Conservation (phyloP, 2,113 vertebrate genomes). For the Plecturocebus donacophilus region DNA sequence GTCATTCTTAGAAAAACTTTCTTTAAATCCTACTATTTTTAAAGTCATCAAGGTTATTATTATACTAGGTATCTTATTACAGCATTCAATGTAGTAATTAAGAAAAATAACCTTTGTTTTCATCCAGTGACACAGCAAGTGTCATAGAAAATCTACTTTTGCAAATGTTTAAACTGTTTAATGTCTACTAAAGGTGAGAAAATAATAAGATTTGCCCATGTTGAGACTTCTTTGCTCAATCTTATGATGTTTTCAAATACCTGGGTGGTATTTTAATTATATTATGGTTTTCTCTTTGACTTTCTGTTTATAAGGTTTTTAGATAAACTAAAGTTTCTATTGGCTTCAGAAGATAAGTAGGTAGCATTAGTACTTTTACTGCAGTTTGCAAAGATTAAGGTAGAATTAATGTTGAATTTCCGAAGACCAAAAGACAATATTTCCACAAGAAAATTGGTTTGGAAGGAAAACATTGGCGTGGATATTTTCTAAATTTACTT, state of each 20-base stretch:
- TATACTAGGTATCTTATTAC: background rate
- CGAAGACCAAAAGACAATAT: background rate
- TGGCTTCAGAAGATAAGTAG: background rate
- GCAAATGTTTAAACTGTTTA: background rate
- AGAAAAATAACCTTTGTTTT: background rate
- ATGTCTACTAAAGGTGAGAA: slow-evolving; percentile 28
- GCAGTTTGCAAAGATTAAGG: background rate
- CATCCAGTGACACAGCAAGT: background rate
- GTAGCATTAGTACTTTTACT: background rate
- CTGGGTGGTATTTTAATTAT: background rate
- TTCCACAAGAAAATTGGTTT: background rate
- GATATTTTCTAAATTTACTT: background rate
- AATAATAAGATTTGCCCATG: background rate
- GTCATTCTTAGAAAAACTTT: background rate
- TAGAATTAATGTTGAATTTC: background rate
- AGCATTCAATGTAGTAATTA: background rate
- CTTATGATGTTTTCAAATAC: background rate
- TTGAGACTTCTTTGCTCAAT: background rate
- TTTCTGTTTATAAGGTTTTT: background rate
- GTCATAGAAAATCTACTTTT: background rate
- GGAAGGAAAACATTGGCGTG: background rate
- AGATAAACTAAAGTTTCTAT: background rate
- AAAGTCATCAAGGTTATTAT: background rate
- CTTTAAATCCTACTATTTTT: background rate
- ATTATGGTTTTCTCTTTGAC: background rate